A percentile compares a stretch with the other conserved stretches of the same genome.
phyloP scores from a whole-genome alignment of 2,888 invertebrate species.

The Orthosia gracilis region DNA sequence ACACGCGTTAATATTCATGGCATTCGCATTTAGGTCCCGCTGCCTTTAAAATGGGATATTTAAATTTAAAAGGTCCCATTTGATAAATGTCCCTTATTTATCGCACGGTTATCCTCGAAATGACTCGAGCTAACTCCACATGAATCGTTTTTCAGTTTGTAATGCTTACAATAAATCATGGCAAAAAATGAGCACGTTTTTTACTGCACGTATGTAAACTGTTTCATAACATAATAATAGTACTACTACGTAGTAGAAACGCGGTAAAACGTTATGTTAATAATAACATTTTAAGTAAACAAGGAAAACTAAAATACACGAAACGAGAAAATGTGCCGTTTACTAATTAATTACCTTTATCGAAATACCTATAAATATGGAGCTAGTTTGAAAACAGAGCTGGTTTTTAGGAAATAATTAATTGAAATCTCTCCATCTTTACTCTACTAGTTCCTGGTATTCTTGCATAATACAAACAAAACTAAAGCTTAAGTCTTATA shows the following conservation, averaged over 20 bases:
- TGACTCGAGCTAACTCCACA: slow-evolving; percentile 21
- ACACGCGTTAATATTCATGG: slow-evolving; percentile 39
- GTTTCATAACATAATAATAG: slow-evolving; percentile 8
- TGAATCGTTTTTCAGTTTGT: slow-evolving; percentile 1
- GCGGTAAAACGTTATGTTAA: slow-evolving; percentile 1
- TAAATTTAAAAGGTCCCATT: slow-evolving; percentile 47
- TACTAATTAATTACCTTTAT: slow-evolving; percentile 12
- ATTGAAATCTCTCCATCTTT: slow-evolving; percentile 21
- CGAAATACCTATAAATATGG: background rate
- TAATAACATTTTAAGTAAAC: slow-evolving; percentile 11
- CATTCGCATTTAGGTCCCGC: slow-evolving; percentile 15
- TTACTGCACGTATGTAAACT: background rate
- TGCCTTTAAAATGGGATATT: slow-evolving; percentile 36
- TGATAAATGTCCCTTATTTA: slow-evolving; percentile 42
- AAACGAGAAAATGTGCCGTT: slow-evolving; percentile 2
- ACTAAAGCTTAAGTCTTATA: slow-evolving; percentile 13
- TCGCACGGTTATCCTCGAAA: slow-evolving; percentile 17
- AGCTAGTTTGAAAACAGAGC: background rate
- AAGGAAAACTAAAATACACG: slow-evolving; percentile 28
- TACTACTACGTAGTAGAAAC: background rate
- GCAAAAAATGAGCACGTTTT: background rate
- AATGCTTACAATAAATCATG: slow-evolving; percentile 17
- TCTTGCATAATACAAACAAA: slow-evolving; percentile 18
- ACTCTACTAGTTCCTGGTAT: slow-evolving; percentile 20
- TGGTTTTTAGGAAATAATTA: slow-evolving; percentile 18